Percentiles rank a stretch among this genome's conserved stretches.
phyloP scores from a whole-genome alignment of 1,140 invertebrate genomes.

The Anastrepha obliqua region DNA sequence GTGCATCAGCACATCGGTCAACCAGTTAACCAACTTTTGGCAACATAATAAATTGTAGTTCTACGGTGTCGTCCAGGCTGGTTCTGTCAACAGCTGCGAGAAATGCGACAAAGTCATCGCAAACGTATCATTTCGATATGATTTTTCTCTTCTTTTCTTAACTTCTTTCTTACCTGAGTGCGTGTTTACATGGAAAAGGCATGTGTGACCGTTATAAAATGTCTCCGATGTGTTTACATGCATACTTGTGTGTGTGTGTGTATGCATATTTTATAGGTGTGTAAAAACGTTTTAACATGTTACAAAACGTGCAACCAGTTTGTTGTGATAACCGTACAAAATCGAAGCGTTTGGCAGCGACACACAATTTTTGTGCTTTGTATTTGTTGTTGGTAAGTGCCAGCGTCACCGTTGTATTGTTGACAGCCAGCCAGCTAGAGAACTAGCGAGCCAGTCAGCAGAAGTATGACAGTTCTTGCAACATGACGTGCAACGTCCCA shows the following conservation, averaged over 20 bases:
- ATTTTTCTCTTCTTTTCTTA: not conserved
- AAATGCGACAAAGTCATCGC: constrained; percentile 11
- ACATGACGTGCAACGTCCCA: constrained; percentile 9
- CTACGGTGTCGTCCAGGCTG: not conserved
- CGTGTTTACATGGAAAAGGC: not conserved
- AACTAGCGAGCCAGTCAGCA: not conserved
- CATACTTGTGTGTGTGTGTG: not conserved
- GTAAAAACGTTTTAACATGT: constrained; percentile 17
- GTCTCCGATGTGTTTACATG: not conserved
- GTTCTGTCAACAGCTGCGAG: constrained; percentile 12
- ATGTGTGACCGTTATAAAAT: constrained; percentile 23
- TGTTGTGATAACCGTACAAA: constrained; percentile 41
- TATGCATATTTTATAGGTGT: not conserved
- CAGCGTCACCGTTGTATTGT: constrained; percentile 10
- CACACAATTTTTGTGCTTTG: not conserved
- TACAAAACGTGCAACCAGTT: constrained; percentile 50
- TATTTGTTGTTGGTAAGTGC: not conserved
- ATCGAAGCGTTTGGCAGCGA: not conserved
- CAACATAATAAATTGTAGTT: constrained; percentile 42
- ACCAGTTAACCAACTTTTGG: constrained; percentile 43
- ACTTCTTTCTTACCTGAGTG: not conserved
- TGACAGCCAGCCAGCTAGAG: not conserved
- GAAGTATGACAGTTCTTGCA: constrained; percentile 14
- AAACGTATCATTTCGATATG: not conserved
- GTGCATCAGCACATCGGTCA: not conserved